Percentiles rank a stretch among this genome's conserved stretches.
phyloP scores from a whole-genome alignment of 2,888 invertebrate species.

The Suillia variegata region DNA sequence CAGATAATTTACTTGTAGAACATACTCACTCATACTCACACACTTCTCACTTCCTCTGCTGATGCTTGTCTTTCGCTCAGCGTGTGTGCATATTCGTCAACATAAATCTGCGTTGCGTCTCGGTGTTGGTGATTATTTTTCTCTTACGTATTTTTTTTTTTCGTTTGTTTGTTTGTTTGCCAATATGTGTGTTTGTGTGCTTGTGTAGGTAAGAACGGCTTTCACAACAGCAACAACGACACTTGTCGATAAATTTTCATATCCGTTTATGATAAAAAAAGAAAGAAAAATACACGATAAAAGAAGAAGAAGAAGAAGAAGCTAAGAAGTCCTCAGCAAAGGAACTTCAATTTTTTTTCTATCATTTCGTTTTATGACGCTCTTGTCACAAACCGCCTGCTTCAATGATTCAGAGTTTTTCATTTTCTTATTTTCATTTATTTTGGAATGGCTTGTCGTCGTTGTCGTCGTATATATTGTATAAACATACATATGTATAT shows the following conservation, averaged over 20 bases:
- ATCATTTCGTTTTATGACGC: too few relatives aligned
- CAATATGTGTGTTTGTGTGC: background rate
- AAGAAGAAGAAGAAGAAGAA: too few relatives aligned
- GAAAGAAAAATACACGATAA: too few relatives aligned
- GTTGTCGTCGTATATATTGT: too few relatives aligned
- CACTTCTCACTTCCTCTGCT: background rate
- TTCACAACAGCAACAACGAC: constrained; percentile 2
- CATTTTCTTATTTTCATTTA: too few relatives aligned
- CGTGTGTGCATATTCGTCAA: background rate
- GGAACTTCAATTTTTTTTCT: constrained; percentile 8
- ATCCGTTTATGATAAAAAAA: constrained; percentile 18
- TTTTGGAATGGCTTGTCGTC: background rate
- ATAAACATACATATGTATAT: too few relatives aligned
- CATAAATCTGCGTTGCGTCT: background rate
- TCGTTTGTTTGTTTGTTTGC: background rate
- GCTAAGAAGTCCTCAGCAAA: background rate
- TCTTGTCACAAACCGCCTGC: background rate
- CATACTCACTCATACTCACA: constrained; percentile 2
- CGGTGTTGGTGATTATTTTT: background rate
- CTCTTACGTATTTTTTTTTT: too few relatives aligned
- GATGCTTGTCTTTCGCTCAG: background rate
- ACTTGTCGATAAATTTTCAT: constrained; percentile 15
- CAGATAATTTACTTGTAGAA: constrained; percentile 20
- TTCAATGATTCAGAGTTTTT: too few relatives aligned
- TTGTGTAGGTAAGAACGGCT: background rate